phyloP scores from a whole-genome alignment of 2,888 invertebrate species.

The Drosophila neonasuta region DNA sequence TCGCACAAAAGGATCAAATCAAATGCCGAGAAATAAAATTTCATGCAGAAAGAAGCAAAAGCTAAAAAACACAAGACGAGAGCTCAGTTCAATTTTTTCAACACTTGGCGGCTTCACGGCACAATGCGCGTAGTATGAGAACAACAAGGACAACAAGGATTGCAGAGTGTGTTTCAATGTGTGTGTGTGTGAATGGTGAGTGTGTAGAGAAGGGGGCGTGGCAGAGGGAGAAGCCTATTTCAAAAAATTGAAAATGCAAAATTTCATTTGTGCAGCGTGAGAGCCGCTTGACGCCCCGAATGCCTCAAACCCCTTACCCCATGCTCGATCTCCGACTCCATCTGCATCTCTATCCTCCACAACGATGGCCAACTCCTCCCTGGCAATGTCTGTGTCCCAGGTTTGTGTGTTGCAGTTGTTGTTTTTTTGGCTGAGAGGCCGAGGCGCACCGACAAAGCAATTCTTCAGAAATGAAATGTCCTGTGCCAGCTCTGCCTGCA shows the following conservation, averaged over 20 bases:
- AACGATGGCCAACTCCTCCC: neutral
- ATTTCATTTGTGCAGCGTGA: slow-evolving; percentile 72
- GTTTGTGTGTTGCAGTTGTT: slow-evolving; percentile 40
- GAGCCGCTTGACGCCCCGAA: slow-evolving; percentile 27
- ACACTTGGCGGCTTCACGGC: slow-evolving; percentile 41
- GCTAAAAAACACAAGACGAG: slow-evolving; percentile 52
- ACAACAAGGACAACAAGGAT: slow-evolving; percentile 47
- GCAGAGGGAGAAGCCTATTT: slow-evolving; percentile 72
- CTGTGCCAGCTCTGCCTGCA: slow-evolving; percentile 58
- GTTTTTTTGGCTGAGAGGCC: slow-evolving; percentile 56
- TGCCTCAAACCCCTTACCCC: neutral
- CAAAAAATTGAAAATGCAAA: slow-evolving; percentile 78
- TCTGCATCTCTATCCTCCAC: slow-evolving; percentile 7
- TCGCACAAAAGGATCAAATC: slow-evolving; percentile 69
- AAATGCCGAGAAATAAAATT: slow-evolving; percentile 76
- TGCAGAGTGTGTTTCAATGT: slow-evolving; percentile 4
- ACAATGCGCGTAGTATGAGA: slow-evolving; percentile 19
- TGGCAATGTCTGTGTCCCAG: slow-evolving; percentile 46
- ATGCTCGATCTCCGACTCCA: neutral
- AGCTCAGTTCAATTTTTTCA: slow-evolving; percentile 48
- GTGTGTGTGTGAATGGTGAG: slow-evolving; percentile 5
- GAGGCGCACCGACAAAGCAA: slow-evolving; percentile 68
- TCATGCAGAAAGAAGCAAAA: slow-evolving; percentile 55
- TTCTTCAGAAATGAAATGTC: slow-evolving; percentile 78
- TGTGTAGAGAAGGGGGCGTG: slow-evolving; percentile 9